Base-by-base conservation (phyloP, 2,888 invertebrate species). In the Euclidia mi region DNA sequence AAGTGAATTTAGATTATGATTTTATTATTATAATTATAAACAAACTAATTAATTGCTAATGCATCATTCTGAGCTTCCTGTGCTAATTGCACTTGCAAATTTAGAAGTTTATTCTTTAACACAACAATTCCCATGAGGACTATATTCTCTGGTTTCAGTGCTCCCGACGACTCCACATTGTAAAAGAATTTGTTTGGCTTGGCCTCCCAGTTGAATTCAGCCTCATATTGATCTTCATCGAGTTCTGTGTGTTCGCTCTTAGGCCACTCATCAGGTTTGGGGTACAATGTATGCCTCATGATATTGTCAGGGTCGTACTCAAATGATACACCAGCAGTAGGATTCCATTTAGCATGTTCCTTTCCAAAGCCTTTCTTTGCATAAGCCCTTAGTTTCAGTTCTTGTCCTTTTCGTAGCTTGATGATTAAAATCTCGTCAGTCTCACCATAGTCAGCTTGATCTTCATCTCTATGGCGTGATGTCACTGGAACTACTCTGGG, bases 331-430 rank as follows among this genome's bases (percentile, higher is more conserved):
- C 99, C 99, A 44, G 98, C 98, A 0, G 99, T 99, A 2, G 99
- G 99, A 94, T 99, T 99, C 99, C 99, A 99, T 90, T 99, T 99
- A 0, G 99, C 99, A 94, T 99, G 99, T 87, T 99, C 99, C 85
- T 99, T 99, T 0, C 99, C 99, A 94, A 99, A 98, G 6, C 96
- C 96, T 94, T 99, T 99, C 80, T 99, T 99, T 0, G 99, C 99
- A 94, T 98, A 99, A 0, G 99, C 99, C 76, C 98, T 95, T 55
- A 99, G 93, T 87, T 99, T 99, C 34, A 99, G 89, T 86, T 99
- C 99, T 87, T 99, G 99, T 0, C 99, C 96, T 85, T 96, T 96
- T 43, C 96, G 95, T 56, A 97, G 86, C 81, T 97, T 97, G 3
- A 97, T 96, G 11, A 97, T 96, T 40, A 97, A 85, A 71, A 96